phyloP scores from a whole-genome alignment of 2,888 invertebrate species.

The Diabrotica balteata region DNA sequence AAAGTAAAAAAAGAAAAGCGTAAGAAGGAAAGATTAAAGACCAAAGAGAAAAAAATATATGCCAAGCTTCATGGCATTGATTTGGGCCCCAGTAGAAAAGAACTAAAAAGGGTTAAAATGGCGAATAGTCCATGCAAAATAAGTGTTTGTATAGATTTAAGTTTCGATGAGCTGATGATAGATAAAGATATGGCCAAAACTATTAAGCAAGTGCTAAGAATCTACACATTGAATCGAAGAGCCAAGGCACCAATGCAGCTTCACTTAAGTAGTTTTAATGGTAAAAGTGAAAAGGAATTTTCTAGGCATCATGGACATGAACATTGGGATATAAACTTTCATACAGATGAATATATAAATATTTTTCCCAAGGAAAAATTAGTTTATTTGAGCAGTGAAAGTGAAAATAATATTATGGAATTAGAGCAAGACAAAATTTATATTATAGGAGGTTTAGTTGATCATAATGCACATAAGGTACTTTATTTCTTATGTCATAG shows the following conservation, averaged over 20 bases:
- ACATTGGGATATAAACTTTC: slow-evolving; percentile 89
- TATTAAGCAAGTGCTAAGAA: slow-evolving; percentile 87
- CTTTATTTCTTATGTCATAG: neutral
- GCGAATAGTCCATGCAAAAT: slow-evolving; percentile 73
- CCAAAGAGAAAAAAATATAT: slow-evolving; percentile 73
- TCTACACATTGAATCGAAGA: slow-evolving; percentile 90
- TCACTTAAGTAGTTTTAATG: slow-evolving; percentile 81
- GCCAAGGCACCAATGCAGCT: slow-evolving; percentile 81
- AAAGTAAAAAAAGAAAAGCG: slow-evolving; percentile 74
- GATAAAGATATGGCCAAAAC: slow-evolving; percentile 84
- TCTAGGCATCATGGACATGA: slow-evolving; percentile 85
- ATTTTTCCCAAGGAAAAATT: slow-evolving; percentile 80
- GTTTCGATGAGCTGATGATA: slow-evolving; percentile 90
- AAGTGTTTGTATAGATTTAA: slow-evolving; percentile 84
- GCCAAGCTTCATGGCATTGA: slow-evolving; percentile 76
- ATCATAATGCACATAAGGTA: slow-evolving; percentile 95
- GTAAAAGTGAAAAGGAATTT: slow-evolving; percentile 76
- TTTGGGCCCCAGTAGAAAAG: slow-evolving; percentile 80
- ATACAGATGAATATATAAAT: slow-evolving; percentile 70
- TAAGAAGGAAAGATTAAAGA: slow-evolving; percentile 69
- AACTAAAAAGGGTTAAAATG: slow-evolving; percentile 76
- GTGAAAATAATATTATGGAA: slow-evolving; percentile 80
- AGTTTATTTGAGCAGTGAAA: slow-evolving; percentile 93
- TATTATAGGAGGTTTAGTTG: slow-evolving; percentile 96
- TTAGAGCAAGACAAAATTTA: slow-evolving; percentile 83